These are phyloP conservation scores for Diaphora mendica DNA, from an alignment of 2,888 invertebrate species.

Conservation along the genomic window DNA sequence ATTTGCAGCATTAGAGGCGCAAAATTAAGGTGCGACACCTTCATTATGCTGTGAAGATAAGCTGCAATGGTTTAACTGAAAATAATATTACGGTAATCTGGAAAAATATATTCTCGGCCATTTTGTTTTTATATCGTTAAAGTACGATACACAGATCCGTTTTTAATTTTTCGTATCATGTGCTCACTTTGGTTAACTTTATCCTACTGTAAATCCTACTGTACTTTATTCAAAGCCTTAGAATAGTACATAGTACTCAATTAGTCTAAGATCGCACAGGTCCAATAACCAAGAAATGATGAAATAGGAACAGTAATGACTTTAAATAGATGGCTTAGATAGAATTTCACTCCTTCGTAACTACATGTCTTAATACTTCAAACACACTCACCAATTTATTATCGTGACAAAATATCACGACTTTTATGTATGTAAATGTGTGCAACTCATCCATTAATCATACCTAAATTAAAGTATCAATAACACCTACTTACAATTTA, in stretches of 20 bases:
- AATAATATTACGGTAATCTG: constrained; percentile 1
- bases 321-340: neutral
- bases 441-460: neutral
- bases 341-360: neutral
- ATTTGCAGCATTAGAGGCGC: constrained; percentile 15
- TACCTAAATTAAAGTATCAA: neutral
- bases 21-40: constrained; percentile 14
- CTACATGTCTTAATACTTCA: neutral
- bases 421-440: neutral
- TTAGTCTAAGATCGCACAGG: too few relatives aligned
- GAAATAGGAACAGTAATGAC: too few relatives aligned
- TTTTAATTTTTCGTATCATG: too few relatives aligned
- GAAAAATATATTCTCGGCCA: neutral
- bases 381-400: neutral
- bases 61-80: neutral
- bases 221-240: too few relatives aligned
- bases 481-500: neutral
- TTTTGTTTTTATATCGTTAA: neutral
- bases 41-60: constrained; percentile 3
- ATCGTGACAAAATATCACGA: neutral
- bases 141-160: neutral
- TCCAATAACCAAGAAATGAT: too few relatives aligned
- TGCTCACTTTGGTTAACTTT: too few relatives aligned
- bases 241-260: too few relatives aligned
- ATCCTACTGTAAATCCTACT: too few relatives aligned